These are phyloP conservation scores for Centropristis striata DNA, from an alignment of 2,113 vertebrate species.

Conservation along the genomic window DNA sequence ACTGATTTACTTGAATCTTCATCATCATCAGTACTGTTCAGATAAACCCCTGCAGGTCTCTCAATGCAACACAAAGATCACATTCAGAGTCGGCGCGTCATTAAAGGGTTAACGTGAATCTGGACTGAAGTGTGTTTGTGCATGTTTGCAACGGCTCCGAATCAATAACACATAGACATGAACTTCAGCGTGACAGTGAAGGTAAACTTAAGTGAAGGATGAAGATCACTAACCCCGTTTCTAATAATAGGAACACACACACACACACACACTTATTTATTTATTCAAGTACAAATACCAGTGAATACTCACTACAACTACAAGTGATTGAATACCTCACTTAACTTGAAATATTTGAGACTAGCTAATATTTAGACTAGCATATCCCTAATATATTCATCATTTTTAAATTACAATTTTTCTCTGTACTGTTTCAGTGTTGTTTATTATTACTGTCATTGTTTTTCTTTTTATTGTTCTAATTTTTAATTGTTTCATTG, in stretches of 20 bases:
- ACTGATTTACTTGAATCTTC: background rate
- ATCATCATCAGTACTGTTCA: background rate
- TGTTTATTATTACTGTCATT: no score
- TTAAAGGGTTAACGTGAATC: background rate
- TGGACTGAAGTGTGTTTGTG: slow-evolving; percentile 8
- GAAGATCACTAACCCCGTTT: slow-evolving; percentile 36
- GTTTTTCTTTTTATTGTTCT: no score
- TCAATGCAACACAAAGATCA: slow-evolving; percentile 7
- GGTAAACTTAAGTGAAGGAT: slow-evolving; percentile 50
- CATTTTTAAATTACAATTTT: no score
- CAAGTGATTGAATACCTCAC: background rate
- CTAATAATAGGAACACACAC: slow-evolving; percentile 35
- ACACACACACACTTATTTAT: slow-evolving; percentile 33
- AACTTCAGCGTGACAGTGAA: slow-evolving; percentile 36
- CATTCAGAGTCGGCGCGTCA: background rate
- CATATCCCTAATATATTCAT: no score
- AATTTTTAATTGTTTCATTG: no score
- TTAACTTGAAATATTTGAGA: no score
- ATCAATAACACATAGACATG: slow-evolving; percentile 46
- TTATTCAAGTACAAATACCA: slow-evolving; percentile 45
- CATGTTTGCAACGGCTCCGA: slow-evolving; percentile 15
- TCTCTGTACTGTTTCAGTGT: no score
- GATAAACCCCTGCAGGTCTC: background rate
- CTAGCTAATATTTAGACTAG: no score
- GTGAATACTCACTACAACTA: slow-evolving; percentile 29